Base-by-base conservation (phyloP, 64 coral and sea anemone genomes). In the Pocillopora damicornis region DNA sequence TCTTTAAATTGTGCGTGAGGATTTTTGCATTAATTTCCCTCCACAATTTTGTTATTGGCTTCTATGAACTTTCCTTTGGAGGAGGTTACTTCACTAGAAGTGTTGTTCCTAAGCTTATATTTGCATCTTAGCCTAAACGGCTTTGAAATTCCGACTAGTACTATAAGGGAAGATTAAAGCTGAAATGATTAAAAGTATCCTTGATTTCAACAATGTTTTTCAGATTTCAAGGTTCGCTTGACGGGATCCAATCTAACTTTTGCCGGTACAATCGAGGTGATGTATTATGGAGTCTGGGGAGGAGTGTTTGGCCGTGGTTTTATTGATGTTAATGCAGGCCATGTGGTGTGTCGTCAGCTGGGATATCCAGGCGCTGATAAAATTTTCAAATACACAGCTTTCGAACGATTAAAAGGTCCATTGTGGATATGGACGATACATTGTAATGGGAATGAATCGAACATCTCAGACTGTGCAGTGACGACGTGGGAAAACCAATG, bases 151-250 rank as follows among this genome's bases (percentile, higher is more conserved):
- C 42, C 42, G 6, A 45, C 42, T 45, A 2, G n/a, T n/a, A n/a
- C n/a, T n/a, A n/a, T 45, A 45, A 51, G 42, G 42, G 42, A 7
- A 51, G 7, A 7, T 51, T 2, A 7, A 51, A 2, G 42, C 42
- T 51, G 3, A 51, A 51, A 51, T 51, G 42, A 51, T 7, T 51
- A 51, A 51, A 51, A 7, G 42, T 1, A 51, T 51, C 42, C 42
- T 51, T 51, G 42, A 51, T 51, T 51, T 51, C 42, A 63, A 63
- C 61, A 63, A 63, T 63, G 12, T 63, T 5, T 45, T 79, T 9
- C n/a, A 81, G 79, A 63, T 37, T 63, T 81, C 63, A 26, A 81
- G 15, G 79, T 81, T 81, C 79, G 79, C 15, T 81, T 81, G 35
- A 63, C 4, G 16, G 79, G 79, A 63, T 63, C 79, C 25, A 81